phyloP scores from a whole-genome alignment of 2,797 vertebrate genomes.

The Sitta carolinensis region DNA sequence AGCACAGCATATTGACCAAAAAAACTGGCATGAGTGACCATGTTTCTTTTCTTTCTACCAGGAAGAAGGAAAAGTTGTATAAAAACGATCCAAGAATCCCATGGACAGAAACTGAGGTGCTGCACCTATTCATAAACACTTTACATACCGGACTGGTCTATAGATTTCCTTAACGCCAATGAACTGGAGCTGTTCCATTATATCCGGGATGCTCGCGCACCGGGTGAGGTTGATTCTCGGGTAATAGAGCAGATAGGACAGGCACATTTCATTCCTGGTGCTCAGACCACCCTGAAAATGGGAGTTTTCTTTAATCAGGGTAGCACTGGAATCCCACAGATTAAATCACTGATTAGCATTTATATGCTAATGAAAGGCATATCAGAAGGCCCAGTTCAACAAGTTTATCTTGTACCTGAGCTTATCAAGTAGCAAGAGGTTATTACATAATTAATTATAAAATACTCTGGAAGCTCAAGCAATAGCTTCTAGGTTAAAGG shows the following conservation, averaged over 20 bases:
- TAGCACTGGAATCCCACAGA: not conserved
- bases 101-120: not conserved
- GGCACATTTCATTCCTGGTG: slow-evolving; percentile 88
- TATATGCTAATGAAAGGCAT: not conserved
- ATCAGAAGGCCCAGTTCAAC: not conserved
- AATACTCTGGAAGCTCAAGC: not conserved
- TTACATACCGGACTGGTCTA: slow-evolving; percentile 82
- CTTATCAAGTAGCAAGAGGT: not conserved
- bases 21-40: not conserved
- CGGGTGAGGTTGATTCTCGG: slow-evolving; percentile 86
- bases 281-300: slow-evolving; percentile 85
- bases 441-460: not conserved
- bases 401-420: not conserved
- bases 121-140: not conserved
- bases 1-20: not conserved
- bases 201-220: slow-evolving; percentile 87
- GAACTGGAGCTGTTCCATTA: slow-evolving; percentile 85
- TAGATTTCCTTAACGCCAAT: slow-evolving; percentile 89
- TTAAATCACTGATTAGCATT: not conserved
- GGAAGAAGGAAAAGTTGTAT: not conserved
- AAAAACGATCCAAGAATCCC: not conserved
- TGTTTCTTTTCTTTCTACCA: not conserved
- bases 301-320: slow-evolving; percentile 23
- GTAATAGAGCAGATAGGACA: slow-evolving; percentile 87
- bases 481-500: not conserved